These are phyloP conservation scores for Zelostemma sp. DNA, from an alignment of 1,140 invertebrate genomes.

Conservation along the genomic window DNA sequence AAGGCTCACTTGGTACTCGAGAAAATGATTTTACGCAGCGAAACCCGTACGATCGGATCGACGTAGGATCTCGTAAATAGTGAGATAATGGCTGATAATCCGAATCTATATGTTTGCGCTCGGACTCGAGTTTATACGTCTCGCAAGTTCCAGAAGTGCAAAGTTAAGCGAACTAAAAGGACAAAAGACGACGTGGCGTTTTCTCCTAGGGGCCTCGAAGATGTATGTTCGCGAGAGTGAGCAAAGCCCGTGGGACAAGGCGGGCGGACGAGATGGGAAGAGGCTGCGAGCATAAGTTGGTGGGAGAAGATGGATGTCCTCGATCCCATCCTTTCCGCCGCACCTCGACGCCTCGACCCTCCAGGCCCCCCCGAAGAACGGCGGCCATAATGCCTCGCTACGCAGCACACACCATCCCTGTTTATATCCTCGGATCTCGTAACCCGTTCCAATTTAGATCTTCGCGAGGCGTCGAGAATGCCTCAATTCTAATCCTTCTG, in stretches of 20 bases:
- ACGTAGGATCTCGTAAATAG: constrained; percentile 35
- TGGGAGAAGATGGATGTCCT: constrained; percentile 69
- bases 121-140: constrained; percentile 59
- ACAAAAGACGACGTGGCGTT: constrained; percentile 56
- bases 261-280: constrained; percentile 53
- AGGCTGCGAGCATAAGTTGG: constrained; percentile 36
- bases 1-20: no score
- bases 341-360: constrained; percentile 59
- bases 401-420: constrained; percentile 59
- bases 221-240: constrained; percentile 58
- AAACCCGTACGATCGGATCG: constrained; percentile 14
- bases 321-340: constrained; percentile 60
- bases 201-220: constrained; percentile 43
- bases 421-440: constrained; percentile 39
- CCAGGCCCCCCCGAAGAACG: constrained; percentile 59
- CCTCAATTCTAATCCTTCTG: constrained; percentile 60
- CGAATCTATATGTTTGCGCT: constrained; percentile 54
- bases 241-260: constrained; percentile 50
- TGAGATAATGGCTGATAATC: constrained; percentile 64
- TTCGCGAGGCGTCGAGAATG: constrained; percentile 62
- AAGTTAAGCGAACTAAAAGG: constrained; percentile 55
- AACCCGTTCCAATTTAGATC: constrained; percentile 62
- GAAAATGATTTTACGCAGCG: no score
- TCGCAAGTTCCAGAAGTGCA: constrained; percentile 46
- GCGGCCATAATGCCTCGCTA: constrained; percentile 66